Conservation (phyloP, 2,888 invertebrate genomes). For the Noctuana brunneofusca region DNA sequence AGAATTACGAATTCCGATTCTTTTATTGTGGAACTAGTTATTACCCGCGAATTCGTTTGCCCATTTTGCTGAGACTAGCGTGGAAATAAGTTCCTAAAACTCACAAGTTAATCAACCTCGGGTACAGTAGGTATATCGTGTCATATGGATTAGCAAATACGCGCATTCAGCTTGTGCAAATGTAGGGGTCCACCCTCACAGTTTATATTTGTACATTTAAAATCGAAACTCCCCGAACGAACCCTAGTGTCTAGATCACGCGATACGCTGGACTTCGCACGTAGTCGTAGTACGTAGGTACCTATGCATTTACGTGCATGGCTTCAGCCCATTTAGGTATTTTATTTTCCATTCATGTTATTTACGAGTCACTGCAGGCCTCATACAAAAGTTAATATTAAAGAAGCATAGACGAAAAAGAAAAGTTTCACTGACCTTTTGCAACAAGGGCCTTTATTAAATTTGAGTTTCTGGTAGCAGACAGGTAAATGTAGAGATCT, state of each 20-base stretch:
- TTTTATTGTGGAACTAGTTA: no score
- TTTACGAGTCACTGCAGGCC: neutral
- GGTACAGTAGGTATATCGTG: no score
- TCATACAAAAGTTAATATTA: no score
- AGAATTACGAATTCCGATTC: no score
- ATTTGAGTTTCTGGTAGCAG: no score
- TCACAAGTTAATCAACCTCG: no score
- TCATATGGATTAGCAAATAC: neutral
- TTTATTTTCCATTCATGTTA: neutral
- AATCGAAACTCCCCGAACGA: neutral
- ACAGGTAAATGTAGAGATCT: neutral
- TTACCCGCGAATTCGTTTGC: no score
- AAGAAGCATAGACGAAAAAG: no score
- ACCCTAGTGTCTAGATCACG: conserved; percentile 1
- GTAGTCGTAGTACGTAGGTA: neutral
- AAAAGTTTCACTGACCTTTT: no score
- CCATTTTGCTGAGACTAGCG: no score
- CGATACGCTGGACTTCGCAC: neutral
- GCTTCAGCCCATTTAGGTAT: neutral
- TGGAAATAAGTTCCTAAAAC: no score
- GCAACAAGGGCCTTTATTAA: no score
- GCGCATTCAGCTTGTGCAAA: neutral
- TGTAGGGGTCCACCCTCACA: neutral
- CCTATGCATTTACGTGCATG: neutral
- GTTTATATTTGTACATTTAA: conserved; percentile 3